Evolutionary conservation across 1,140 invertebrate species (phyloP).

Genomic region (Drosophila sproati): DNA sequence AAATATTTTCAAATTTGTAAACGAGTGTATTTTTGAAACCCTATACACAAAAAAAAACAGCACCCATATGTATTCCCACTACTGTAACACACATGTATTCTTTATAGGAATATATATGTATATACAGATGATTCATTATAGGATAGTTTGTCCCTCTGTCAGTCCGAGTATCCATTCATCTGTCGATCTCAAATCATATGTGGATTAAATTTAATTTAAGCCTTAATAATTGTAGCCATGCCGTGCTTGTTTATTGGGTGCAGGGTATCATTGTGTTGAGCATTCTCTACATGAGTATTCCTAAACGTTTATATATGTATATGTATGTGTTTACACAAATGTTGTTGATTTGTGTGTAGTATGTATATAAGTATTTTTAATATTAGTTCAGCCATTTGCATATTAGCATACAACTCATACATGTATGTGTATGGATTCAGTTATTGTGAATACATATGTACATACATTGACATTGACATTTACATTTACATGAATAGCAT

Average conservation of each 20-base stretch:
- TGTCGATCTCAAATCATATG: too few relatives aligned
- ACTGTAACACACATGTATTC: too few relatives aligned
- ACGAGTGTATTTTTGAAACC: neutral
- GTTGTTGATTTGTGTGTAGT: conserved; percentile 17
- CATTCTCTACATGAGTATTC: too few relatives aligned
- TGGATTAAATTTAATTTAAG: too few relatives aligned
- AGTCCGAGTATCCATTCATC: too few relatives aligned
- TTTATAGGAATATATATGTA: too few relatives aligned
- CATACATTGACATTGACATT: neutral
- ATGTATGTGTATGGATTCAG: conserved; percentile 6
- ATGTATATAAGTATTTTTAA: conserved; percentile 37
- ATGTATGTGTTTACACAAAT: conserved; percentile 22
- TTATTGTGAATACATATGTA: conserved; percentile 27
- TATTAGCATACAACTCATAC: conserved; percentile 6
- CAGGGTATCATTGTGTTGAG: neutral
- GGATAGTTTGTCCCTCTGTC: too few relatives aligned
- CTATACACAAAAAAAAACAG: neutral
- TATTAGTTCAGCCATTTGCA: conserved; percentile 22
- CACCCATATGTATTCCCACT: too few relatives aligned
- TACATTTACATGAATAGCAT: conserved; percentile 1
- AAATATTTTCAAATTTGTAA: neutral
- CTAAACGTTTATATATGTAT: neutral
- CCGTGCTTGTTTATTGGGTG: neutral
- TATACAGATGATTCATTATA: too few relatives aligned
- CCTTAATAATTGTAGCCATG: too few relatives aligned